Evolutionary conservation across 1,140 invertebrate genomes (phyloP), one percentile per base, ranked within the genome.

Genomic region (Scaptomyza graminum): DNA sequence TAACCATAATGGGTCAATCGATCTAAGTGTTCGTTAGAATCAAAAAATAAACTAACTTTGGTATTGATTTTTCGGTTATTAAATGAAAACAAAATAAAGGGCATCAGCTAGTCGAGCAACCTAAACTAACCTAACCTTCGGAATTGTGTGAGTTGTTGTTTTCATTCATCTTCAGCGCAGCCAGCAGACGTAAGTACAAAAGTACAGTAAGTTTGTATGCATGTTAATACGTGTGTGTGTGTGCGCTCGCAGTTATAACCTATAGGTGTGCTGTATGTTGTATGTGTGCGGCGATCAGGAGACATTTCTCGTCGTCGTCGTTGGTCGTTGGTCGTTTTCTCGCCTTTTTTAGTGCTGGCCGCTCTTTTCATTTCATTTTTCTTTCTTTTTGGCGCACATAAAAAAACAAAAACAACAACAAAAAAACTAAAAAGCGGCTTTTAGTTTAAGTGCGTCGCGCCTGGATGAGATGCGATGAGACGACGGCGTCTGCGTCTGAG

Each of bases 401-500:
- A 76, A 83, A 76, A 79, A 65, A 80, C 9, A 34, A 34, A 34
- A 8, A 34, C 8, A 34, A 70, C n/a, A n/a, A n/a, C n/a, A n/a
- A n/a, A n/a, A n/a, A n/a, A n/a, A n/a, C n/a, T n/a, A 76, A 83
- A 65, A 80, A 84, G 65, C 68, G 39, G 78, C 81, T 79, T 84
- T 83, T 83, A 62, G 70, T 74, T 74, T 74, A 67, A 67, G 56
- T 76, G 66, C 77, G 77, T 85, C 68, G 62, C 62, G 73, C 46
- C 73, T 70, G 76, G 68, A 52, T 71, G 62, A 52, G 61, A 56
- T 71, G 62, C 47, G 61, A 56, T 47, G 60, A 34, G 60, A 22
- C 50, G 51, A 13, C 50, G 31, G 15, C 28, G 25, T 46, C 60
- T 44, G 15, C 49, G 51, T 28, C 50, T 54, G 41, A 44, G 39